A percentile compares a stretch with the other conserved stretches of the same genome.
These are phyloP conservation scores for Trinectes maculatus DNA, from an alignment of 2,113 vertebrate species.

Conservation along the genomic window DNA sequence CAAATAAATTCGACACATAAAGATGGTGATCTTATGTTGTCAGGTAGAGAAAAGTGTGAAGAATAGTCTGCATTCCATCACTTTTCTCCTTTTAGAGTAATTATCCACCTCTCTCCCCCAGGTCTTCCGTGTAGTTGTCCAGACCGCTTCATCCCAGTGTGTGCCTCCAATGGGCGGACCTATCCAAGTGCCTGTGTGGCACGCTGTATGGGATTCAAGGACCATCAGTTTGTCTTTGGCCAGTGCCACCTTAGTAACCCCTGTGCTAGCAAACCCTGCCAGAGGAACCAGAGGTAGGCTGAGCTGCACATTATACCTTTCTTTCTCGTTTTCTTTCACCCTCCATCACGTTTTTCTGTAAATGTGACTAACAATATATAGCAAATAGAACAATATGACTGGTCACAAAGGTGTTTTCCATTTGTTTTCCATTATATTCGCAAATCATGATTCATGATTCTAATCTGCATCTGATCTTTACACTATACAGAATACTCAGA, in stretches of 20 bases:
- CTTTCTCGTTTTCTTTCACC: neutral
- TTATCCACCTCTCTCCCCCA: conserved; percentile 47
- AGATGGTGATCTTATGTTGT: too few relatives aligned
- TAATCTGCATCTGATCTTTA: too few relatives aligned
- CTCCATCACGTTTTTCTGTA: neutral
- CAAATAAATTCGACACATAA: too few relatives aligned
- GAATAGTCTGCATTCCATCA: too few relatives aligned
- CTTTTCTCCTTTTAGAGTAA: neutral
- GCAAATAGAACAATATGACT: too few relatives aligned
- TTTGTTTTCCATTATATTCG: too few relatives aligned
- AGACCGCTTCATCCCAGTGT: conserved; percentile 94
- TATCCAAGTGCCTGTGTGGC: conserved; percentile 96
- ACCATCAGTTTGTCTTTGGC: conserved; percentile 93
- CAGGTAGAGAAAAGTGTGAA: too few relatives aligned
- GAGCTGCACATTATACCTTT: neutral
- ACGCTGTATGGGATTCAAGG: conserved; percentile 92
- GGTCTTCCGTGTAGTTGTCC: conserved; percentile 94
- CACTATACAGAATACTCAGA: too few relatives aligned
- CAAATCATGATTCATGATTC: too few relatives aligned
- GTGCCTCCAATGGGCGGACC: conserved; percentile 92
- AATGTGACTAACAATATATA: neutral
- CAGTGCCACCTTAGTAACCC: conserved; percentile 88
- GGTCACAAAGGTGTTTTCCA: too few relatives aligned
- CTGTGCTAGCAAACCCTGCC: conserved; percentile 88
- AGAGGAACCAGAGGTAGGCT: conserved; percentile 89